Conservation (phyloP, 2,888 invertebrate genomes). For the Xanthia togata region DNA sequence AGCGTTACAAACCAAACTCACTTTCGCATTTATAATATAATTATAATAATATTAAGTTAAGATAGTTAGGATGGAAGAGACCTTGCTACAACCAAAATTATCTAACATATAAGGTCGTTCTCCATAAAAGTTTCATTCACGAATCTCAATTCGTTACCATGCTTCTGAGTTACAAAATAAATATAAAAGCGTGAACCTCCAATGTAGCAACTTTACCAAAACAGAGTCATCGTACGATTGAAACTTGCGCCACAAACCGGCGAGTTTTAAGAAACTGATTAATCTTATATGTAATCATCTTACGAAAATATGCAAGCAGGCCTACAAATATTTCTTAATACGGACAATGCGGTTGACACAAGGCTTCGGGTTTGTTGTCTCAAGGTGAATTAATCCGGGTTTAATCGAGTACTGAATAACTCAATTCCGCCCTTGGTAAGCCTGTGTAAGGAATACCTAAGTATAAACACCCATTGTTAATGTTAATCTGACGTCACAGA, state of each 20-base stretch:
- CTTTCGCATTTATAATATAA: no score
- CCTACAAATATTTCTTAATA: conserved; percentile 56
- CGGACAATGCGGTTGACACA: conserved; percentile 29
- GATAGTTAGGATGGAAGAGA: neutral
- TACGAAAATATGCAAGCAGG: conserved; percentile 55
- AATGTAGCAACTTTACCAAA: conserved; percentile 54
- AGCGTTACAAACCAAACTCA: no score
- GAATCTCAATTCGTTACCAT: conserved; percentile 4
- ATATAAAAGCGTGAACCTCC: conserved; percentile 23
- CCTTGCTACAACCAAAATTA: neutral
- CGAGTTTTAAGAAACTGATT: conserved; percentile 43
- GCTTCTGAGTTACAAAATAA: conserved; percentile 35
- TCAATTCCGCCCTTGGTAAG: conserved; percentile 29
- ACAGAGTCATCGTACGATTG: conserved; percentile 47
- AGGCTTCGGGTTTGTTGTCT: conserved; percentile 30
- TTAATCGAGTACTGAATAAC: conserved; percentile 30
- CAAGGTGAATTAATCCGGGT: conserved; percentile 26
- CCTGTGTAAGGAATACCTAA: conserved; percentile 20
- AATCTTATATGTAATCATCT: conserved; percentile 45
- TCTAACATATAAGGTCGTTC: neutral
- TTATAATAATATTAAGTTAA: no score
- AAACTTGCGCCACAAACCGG: conserved; percentile 48
- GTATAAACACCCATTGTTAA: conserved; percentile 13
- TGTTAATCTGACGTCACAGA: neutral
- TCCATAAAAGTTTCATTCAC: conserved; percentile 7